Conservation (phyloP, 1,140 invertebrate genomes). For the Aphelinus atriplicis region DNA sequence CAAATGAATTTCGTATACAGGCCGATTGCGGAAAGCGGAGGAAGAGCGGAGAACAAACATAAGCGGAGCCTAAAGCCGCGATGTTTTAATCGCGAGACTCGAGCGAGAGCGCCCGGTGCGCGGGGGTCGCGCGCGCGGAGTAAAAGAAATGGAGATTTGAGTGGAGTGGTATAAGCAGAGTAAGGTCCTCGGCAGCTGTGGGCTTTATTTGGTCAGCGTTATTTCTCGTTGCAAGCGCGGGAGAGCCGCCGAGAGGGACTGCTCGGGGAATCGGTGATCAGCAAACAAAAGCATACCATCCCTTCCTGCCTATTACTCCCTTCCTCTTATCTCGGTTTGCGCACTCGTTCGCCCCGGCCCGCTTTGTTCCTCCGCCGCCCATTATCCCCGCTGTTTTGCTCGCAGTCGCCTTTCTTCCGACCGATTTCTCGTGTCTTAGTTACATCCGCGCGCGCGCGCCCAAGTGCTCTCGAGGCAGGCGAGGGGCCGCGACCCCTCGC, state of each 20-base stretch:
- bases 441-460: neutral
- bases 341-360: neutral
- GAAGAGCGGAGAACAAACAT: too few species aligned
- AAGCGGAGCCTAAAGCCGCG: too few species aligned
- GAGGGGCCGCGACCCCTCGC: too few species aligned
- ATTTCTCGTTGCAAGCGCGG: constrained; percentile 3
- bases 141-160: too few species aligned
- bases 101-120: too few species aligned
- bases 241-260: neutral
- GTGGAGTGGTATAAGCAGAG: neutral
- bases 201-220: constrained; percentile 14
- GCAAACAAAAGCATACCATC: constrained; percentile 39
- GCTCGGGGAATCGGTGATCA: constrained; percentile 31
- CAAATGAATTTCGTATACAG: too few species aligned
- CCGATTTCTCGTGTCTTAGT: neutral
- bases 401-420: too few species aligned
- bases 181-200: neutral
- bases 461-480: neutral
- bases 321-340: neutral
- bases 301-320: neutral
- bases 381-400: neutral
- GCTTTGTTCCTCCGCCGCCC: neutral
- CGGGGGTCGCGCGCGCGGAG: too few species aligned
- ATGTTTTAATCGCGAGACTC: too few species aligned
- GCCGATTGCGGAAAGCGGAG: too few species aligned